A percentile compares a stretch with the other conserved stretches of the same genome.
Evolutionary conservation across 2,888 invertebrate species (phyloP).

Genomic region (Nephrotoma guestfalica): DNA sequence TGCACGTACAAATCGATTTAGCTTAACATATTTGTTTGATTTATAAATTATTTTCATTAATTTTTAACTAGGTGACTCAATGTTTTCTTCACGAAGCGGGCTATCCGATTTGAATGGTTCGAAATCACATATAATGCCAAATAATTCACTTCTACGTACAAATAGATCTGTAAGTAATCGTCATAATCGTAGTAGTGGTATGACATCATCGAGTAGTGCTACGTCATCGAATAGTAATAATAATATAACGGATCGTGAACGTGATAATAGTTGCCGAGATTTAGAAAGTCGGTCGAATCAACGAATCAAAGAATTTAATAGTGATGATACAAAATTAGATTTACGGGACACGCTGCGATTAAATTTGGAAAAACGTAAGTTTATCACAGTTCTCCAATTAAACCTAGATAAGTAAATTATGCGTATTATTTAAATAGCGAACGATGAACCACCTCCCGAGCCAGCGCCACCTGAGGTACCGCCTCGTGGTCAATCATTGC

Average conservation of each 20-base stretch:
- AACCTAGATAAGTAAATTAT: too few relatives aligned
- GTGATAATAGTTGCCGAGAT: slow-evolving; percentile 15
- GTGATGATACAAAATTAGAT: slow-evolving; percentile 1
- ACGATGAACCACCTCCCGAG: slow-evolving; percentile 61
- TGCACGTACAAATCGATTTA: not conserved
- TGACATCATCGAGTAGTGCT: slow-evolving; percentile 41
- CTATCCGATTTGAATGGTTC: slow-evolving; percentile 7
- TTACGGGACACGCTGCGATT: not conserved
- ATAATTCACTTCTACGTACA: slow-evolving; percentile 28
- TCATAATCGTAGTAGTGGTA: slow-evolving; percentile 34
- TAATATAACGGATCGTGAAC: slow-evolving; percentile 14
- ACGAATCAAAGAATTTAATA: not conserved
- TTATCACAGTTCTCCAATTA: not conserved
- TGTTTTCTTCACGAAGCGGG: not conserved
- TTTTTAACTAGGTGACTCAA: not conserved
- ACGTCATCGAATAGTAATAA: slow-evolving; percentile 31
- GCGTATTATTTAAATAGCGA: not conserved
- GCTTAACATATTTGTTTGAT: not conserved
- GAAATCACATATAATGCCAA: slow-evolving; percentile 18
- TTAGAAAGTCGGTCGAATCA: not conserved
- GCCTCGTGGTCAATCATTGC: slow-evolving; percentile 68
- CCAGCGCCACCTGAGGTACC: slow-evolving; percentile 78
- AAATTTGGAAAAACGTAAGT: not conserved
- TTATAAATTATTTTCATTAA: not conserved
- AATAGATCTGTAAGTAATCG: slow-evolving; percentile 21